Percentiles rank a stretch among this genome's conserved stretches.
Evolutionary conservation across 2,888 invertebrate species (phyloP).

Genomic region (Argyra leucocephala): DNA sequence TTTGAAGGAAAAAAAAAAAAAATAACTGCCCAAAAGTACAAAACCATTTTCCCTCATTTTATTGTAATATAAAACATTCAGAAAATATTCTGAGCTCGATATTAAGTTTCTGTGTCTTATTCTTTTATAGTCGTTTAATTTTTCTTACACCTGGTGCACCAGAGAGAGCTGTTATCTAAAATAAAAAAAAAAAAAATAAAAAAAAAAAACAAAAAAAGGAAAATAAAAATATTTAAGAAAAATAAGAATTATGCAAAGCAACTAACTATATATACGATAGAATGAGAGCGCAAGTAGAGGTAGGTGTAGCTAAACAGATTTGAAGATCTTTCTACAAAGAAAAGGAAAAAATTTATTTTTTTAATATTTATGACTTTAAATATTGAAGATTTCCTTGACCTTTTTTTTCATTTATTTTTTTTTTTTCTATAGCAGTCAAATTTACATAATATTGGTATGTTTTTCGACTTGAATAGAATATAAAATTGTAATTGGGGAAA

Average conservation of each 20-base stretch:
- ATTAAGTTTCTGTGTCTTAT: neutral
- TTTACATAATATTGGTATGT: neutral
- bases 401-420: neutral
- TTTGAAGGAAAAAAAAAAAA: too few relatives aligned
- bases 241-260: neutral
- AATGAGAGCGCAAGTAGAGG: too few relatives aligned
- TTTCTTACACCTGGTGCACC: slow-evolving; percentile 2
- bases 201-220: neutral
- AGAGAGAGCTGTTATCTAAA: neutral
- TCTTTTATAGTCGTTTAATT: neutral
- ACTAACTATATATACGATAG: too few relatives aligned
- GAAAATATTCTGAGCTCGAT: neutral
- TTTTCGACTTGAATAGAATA: slow-evolving; percentile 1
- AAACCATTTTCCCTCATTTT: neutral
- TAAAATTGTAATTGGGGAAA: too few relatives aligned
- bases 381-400: slow-evolving; percentile 6
- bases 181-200: neutral
- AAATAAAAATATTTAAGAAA: neutral
- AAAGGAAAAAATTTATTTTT: neutral
- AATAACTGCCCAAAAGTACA: neutral
- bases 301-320: too few relatives aligned
- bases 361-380: slow-evolving; percentile 3
- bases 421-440: neutral
- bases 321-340: too few relatives aligned
- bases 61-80: neutral